These are phyloP conservation scores for Torymus auratus DNA, from an alignment of 2,888 invertebrate genomes.

Conservation along the genomic window DNA sequence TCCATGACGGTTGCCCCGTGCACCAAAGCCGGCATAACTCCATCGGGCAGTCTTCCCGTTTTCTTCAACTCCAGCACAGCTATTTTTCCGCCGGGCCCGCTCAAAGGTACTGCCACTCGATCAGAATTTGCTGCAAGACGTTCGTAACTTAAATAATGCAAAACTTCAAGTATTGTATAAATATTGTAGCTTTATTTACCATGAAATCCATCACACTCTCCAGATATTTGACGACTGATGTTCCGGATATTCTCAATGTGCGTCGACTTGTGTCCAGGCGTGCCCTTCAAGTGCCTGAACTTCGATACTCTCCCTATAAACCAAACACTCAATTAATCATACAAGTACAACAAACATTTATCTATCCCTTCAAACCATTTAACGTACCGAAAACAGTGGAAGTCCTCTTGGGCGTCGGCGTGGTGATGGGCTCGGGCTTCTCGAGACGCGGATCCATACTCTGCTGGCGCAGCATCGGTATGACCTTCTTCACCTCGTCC, in stretches of 20 bases:
- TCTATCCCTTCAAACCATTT: too few species aligned
- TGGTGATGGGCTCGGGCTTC: conserved; percentile 76
- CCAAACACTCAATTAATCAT: neutral
- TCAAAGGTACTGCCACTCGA: conserved; percentile 92
- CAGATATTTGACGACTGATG: conserved; percentile 92
- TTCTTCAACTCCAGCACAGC: conserved; percentile 90
- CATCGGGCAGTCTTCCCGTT: conserved; percentile 87
- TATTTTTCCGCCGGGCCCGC: conserved; percentile 93
- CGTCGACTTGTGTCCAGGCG: conserved; percentile 91
- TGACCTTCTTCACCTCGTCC: conserved; percentile 76
- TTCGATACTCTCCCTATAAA: conserved; percentile 88
- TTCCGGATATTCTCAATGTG: conserved; percentile 95
- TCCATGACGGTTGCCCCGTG: conserved; percentile 94
- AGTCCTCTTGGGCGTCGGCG: conserved; percentile 87
- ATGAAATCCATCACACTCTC: conserved; percentile 96
- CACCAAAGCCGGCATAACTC: conserved; percentile 90
- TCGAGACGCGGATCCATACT: conserved; percentile 77
- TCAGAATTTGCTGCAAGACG: conserved; percentile 85
- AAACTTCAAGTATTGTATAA: conserved; percentile 7
- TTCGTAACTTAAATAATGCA: neutral
- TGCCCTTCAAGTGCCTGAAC: conserved; percentile 94
- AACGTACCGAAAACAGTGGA: conserved; percentile 88
- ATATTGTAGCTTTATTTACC: conserved; percentile 77
- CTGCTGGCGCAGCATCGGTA: conserved; percentile 77
- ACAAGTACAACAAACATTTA: too few species aligned